phyloP scores from a whole-genome alignment of 2,888 invertebrate genomes.

The Adelphocoris suturalis region DNA sequence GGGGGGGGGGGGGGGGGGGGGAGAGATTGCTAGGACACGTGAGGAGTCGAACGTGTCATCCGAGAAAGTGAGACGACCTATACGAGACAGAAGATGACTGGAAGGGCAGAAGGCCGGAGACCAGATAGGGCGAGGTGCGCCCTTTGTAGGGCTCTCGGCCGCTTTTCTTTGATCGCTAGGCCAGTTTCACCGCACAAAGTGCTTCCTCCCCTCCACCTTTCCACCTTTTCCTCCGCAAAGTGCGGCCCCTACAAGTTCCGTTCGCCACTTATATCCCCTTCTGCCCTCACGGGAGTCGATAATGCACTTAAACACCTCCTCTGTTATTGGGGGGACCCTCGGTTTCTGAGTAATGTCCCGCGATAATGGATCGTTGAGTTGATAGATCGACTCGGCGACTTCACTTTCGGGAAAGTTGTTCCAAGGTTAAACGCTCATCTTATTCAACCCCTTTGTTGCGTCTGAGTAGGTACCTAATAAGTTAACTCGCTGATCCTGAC shows the following conservation, averaged over 20 bases:
- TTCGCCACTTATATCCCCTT: background rate
- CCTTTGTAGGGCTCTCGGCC: slow-evolving; percentile 2
- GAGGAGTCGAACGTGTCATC: background rate
- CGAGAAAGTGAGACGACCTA: background rate
- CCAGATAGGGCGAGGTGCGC: background rate
- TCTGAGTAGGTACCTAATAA: too few species aligned
- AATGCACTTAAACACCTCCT: slow-evolving; percentile 34
- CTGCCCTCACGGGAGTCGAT: slow-evolving; percentile 9
- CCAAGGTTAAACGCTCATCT: too few species aligned
- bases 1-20: too few species aligned
- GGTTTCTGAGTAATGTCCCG: background rate
- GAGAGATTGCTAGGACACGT: too few species aligned
- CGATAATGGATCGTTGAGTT: background rate
- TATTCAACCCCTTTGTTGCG: too few species aligned
- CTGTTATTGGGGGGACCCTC: slow-evolving; percentile 13
- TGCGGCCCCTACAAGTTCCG: background rate
- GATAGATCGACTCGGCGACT: background rate
- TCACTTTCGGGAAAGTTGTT: too few species aligned
- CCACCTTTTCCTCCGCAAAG: too few species aligned
- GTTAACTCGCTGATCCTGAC: too few species aligned
- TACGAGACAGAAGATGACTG: background rate
- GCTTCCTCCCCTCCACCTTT: background rate
- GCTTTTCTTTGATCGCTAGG: slow-evolving; percentile 34
- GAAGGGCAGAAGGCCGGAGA: background rate
- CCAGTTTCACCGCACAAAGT: slow-evolving; percentile 26